phyloP scores from a whole-genome alignment of 2,888 invertebrate genomes.

The Caradrina kadenii region DNA sequence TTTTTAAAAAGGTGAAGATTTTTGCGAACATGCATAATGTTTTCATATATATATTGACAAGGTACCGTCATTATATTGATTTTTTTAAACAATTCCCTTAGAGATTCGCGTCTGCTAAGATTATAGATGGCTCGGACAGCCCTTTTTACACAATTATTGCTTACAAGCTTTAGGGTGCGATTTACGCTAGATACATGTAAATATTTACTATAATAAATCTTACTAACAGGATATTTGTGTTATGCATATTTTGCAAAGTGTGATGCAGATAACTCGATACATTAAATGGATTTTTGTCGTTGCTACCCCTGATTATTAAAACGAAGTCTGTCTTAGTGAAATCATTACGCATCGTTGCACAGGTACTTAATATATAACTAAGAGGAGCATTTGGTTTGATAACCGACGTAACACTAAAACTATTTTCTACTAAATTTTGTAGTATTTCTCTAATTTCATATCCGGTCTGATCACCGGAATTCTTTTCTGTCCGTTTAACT shows the following conservation, averaged over 20 bases:
- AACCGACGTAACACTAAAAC: neutral
- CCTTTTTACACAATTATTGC: slow-evolving; percentile 4
- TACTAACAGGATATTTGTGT: slow-evolving; percentile 3
- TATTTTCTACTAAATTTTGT: neutral
- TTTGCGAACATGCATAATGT: too few relatives aligned
- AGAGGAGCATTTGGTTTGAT: slow-evolving; percentile 6
- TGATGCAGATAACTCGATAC: slow-evolving; percentile 8
- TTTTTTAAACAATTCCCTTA: too few relatives aligned
- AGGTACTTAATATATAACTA: neutral
- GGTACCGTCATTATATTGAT: too few relatives aligned
- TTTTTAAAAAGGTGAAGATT: too few relatives aligned
- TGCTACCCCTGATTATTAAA: neutral
- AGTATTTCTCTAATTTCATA: neutral
- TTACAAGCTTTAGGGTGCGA: neutral
- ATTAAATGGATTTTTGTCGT: neutral
- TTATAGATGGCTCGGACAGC: too few relatives aligned
- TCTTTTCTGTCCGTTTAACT: too few relatives aligned
- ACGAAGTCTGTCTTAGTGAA: neutral
- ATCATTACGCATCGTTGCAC: neutral
- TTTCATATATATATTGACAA: too few relatives aligned
- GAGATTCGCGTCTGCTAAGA: too few relatives aligned
- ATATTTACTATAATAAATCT: slow-evolving; percentile 3
- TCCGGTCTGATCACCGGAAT: neutral
- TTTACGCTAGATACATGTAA: neutral
- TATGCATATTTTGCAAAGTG: slow-evolving; percentile 7